phyloP scores from a whole-genome alignment of 2,113 vertebrate species.

The Poeciliopsis occidentalis region DNA sequence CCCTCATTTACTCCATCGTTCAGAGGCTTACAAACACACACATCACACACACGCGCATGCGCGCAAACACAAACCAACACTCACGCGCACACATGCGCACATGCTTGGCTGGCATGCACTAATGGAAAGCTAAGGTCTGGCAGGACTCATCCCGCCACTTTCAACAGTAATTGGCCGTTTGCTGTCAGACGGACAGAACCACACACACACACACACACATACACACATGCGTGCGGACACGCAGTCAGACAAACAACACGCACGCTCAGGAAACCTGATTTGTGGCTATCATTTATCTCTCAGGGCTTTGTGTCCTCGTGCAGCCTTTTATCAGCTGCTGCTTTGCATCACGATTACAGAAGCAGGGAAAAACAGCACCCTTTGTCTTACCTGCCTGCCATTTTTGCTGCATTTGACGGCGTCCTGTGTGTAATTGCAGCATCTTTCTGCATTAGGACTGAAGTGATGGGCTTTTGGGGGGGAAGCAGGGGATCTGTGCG shows the following conservation, averaged over 20 bases:
- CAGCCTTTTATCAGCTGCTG: slow-evolving; percentile 60
- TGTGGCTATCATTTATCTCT: slow-evolving; percentile 62
- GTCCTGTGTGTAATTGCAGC: slow-evolving; percentile 60
- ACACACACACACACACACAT: slow-evolving; percentile 24
- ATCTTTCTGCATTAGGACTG: slow-evolving; percentile 52
- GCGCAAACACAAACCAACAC: slow-evolving; percentile 24
- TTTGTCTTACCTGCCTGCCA: slow-evolving; percentile 42
- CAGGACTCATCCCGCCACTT: slow-evolving; percentile 70
- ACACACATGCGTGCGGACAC: neutral
- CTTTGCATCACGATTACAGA: slow-evolving; percentile 59
- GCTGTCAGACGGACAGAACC: slow-evolving; percentile 65
- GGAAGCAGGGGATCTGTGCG: slow-evolving; percentile 38
- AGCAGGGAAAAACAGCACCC: slow-evolving; percentile 18
- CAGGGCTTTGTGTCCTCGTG: slow-evolving; percentile 58
- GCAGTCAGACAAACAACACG: neutral
- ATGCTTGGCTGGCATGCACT: slow-evolving; percentile 58
- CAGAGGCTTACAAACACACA: slow-evolving; percentile 23
- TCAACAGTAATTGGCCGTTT: slow-evolving; percentile 76
- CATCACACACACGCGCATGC: neutral
- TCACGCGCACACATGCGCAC: slow-evolving; percentile 47
- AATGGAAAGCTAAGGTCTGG: slow-evolving; percentile 76
- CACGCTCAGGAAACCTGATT: slow-evolving; percentile 44
- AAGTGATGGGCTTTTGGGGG: slow-evolving; percentile 52
- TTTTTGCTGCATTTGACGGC: slow-evolving; percentile 51
- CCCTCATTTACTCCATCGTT: slow-evolving; percentile 47